Conservation (phyloP, 2,888 invertebrate species). For the Tachystola acroxantha region DNA sequence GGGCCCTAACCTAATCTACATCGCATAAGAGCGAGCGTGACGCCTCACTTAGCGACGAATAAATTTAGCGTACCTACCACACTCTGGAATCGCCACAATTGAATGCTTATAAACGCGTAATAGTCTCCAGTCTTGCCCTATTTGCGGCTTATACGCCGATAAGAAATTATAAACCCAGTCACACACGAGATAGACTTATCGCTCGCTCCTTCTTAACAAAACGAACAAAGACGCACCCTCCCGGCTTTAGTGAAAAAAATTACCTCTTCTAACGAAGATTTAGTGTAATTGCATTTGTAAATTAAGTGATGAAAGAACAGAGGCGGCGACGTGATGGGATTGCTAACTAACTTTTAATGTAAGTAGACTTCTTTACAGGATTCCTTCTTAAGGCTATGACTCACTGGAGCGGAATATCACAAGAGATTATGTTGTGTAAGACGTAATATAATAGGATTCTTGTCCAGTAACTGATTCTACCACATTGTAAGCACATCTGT, state of each 20-base stretch:
- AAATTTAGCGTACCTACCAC: no score
- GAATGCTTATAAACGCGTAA: no score
- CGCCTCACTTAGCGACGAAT: no score
- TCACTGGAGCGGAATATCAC: background rate
- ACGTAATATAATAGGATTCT: no score
- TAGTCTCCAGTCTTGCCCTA: no score
- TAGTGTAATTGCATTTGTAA: slow-evolving; percentile 35
- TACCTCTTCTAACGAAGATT: slow-evolving; percentile 29
- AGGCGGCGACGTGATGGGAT: slow-evolving; percentile 23
- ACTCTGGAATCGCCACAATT: no score
- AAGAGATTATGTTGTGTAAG: no score
- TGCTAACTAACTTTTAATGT: slow-evolving; percentile 17
- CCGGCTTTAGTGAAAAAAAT: slow-evolving; percentile 17
- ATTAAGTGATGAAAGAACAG: slow-evolving; percentile 36
- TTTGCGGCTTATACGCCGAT: no score
- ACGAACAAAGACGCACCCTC: slow-evolving; percentile 10
- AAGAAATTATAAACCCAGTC: slow-evolving; percentile 1
- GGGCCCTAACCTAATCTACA: no score
- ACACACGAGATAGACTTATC: slow-evolving; percentile 5
- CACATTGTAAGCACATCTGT: no score
- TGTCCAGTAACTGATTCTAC: no score
- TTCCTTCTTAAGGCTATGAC: slow-evolving; percentile 1
- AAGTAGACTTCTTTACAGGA: slow-evolving; percentile 6
- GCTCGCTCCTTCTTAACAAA: slow-evolving; percentile 13
- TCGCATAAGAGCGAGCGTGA: no score